Evolutionary conservation across 2,797 vertebrate species (phyloP), one percentile per base, ranked within the genome.

Genomic region (Bradypodion pumilum): DNA sequence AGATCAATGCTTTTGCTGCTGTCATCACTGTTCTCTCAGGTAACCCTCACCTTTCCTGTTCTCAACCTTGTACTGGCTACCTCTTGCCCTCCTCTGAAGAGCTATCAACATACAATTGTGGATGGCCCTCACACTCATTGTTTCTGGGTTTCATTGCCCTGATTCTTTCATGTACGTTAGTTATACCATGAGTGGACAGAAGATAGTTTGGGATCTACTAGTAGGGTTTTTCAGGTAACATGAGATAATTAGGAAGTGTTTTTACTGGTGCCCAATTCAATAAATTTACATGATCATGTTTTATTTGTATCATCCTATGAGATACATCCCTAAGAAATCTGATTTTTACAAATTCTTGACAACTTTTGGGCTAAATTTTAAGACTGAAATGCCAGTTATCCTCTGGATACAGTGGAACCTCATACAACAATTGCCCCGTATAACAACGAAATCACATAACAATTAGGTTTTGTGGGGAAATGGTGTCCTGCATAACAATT

Each of bases 21-120:
- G 95, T 98, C 86, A 97, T 97, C 83, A 97, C 96, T 5, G 97
- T 97, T 66, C 91, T 97, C 40, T 97, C 97, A 91, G 97, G 97
- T 97, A 90, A 88, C 93, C 21, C 37, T 16, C 8, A 56, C n/a
- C 23, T 60, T 27, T 9, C 95, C 96, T 95, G 95, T 84, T 96
- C 95, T 0, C 95, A 95, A 15, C 52, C 52, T 4, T 56, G 52
- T 56, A 56, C 52, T 56, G 13, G 5, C 1, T 56, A 56, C 19
- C 96, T 96, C 25, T 96, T 96, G 92, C 94, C 94, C 96, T 96
- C 92, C 27, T 94, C 95, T 25, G 7, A 72, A 25, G 19, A 25
- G 19, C 12, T 35, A 62, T 44, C 56, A 5, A 8, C 4, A 21
- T 21, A 7, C 69, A 78, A 16, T 35, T 16, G 21, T 44, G 13